Percentiles rank a stretch among this genome's conserved stretches.
These are phyloP conservation scores for Siniperca obscura DNA, from an alignment of 2,797 vertebrate species.

Conservation along the genomic window DNA sequence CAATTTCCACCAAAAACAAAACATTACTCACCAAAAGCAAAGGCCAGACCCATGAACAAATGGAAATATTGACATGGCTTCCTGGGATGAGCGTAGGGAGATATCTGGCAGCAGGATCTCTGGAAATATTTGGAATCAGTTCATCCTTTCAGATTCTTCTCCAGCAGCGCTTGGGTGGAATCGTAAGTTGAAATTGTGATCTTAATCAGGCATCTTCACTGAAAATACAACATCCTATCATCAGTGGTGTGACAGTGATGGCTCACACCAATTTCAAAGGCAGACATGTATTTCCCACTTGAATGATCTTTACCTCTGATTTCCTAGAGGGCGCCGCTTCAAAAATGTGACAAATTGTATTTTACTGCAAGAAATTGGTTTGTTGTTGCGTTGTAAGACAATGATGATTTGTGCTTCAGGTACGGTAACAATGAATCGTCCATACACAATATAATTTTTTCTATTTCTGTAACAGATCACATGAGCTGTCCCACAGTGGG, in stretches of 20 bases:
- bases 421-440: constrained; percentile 18
- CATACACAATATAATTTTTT: neutral
- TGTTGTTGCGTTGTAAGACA: neutral
- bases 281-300: constrained; percentile 26
- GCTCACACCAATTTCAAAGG: constrained; percentile 30
- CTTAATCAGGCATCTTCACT: constrained; percentile 28
- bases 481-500: constrained; percentile 1
- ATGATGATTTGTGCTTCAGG: neutral
- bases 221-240: constrained; percentile 26
- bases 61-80: constrained; percentile 35
- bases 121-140: constrained; percentile 26
- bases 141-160: constrained; percentile 45
- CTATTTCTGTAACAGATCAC: constrained; percentile 8
- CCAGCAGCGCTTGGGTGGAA: constrained; percentile 20
- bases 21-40: neutral
- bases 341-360: constrained; percentile 20
- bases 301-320: constrained; percentile 18
- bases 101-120: constrained; percentile 26
- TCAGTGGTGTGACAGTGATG: constrained; percentile 7
- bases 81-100: neutral
- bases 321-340: neutral
- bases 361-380: constrained; percentile 1
- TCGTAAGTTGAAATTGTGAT: constrained; percentile 40
- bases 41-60: constrained; percentile 29
- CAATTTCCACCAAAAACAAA: neutral